Conservation (phyloP, 2,888 invertebrate genomes). For the Xestia rhomboidea region DNA sequence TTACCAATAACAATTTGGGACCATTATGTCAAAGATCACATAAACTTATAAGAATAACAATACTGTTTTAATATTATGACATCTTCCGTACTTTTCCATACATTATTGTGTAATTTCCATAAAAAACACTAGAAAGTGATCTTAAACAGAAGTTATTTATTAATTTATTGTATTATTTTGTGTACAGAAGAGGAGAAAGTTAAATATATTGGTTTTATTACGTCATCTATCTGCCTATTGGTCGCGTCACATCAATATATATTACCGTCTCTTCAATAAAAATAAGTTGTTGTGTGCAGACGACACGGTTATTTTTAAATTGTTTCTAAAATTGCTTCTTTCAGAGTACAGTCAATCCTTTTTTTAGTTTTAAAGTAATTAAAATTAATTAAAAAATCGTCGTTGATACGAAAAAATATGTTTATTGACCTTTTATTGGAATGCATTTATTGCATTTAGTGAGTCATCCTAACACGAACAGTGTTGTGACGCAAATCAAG, state of each 20-base stretch:
- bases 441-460: constrained; percentile 11
- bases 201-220: constrained; percentile 52
- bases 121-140: constrained; percentile 51
- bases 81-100: constrained; percentile 31
- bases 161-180: constrained; percentile 57
- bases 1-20: not conserved
- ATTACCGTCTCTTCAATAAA: constrained; percentile 40
- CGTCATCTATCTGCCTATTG: constrained; percentile 15
- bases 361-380: not conserved
- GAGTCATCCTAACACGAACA: constrained; percentile 3
- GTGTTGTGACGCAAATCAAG: not conserved
- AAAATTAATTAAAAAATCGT: not conserved
- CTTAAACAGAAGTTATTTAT: constrained; percentile 35
- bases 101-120: constrained; percentile 31
- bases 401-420: not conserved
- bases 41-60: constrained; percentile 5
- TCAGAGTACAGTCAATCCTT: not conserved
- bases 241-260: constrained; percentile 29
- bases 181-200: constrained; percentile 52
- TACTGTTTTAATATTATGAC: not conserved
- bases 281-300: constrained; percentile 34
- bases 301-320: constrained; percentile 20
- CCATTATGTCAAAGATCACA: constrained; percentile 35
- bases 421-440: constrained; percentile 1
- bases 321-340: not conserved